Conservation (phyloP, 2,888 invertebrate species). For the Spilarctia lutea region DNA sequence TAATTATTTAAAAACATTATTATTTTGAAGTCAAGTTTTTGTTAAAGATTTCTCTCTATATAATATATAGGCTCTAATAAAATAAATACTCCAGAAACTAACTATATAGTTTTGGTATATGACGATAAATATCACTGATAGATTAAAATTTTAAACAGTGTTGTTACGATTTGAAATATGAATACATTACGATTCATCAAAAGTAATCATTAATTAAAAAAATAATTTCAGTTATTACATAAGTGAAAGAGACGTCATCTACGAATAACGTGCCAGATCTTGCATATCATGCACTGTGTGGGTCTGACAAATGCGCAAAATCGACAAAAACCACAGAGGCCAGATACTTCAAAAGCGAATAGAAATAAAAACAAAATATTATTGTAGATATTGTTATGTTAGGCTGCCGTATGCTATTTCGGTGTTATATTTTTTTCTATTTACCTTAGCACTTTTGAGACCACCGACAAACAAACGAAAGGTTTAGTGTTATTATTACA, state of each 20-base stretch:
- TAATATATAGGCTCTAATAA: no score
- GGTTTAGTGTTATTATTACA: slow-evolving; percentile 21
- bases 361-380: not conserved
- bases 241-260: not conserved
- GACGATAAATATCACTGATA: no score
- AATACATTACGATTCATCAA: no score
- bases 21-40: no score
- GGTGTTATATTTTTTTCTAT: slow-evolving; percentile 58
- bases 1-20: no score
- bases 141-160: no score
- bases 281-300: not conserved
- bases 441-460: slow-evolving; percentile 65
- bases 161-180: no score
- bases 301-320: not conserved
- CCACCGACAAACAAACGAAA: slow-evolving; percentile 54
- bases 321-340: not conserved
- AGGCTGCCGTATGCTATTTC: slow-evolving; percentile 71
- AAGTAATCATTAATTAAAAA: no score
- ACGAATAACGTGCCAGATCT: not conserved
- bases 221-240: no score
- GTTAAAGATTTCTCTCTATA: no score
- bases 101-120: no score
- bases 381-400: slow-evolving; percentile 67
- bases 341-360: not conserved
- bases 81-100: no score